Base-by-base conservation (phyloP, 2,888 invertebrate genomes). In the Tubulanus polymorphus region DNA sequence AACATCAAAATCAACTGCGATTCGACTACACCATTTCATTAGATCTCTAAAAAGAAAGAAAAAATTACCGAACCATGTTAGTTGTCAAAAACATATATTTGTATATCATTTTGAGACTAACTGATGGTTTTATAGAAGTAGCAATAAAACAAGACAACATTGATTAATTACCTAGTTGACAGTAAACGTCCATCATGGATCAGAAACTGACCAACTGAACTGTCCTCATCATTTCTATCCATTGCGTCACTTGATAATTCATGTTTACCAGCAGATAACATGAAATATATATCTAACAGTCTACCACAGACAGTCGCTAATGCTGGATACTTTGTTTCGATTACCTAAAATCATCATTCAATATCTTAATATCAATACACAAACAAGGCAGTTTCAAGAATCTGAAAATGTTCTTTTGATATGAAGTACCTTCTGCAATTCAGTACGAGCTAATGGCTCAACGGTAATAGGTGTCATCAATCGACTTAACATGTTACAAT, bases 1-100 rank as follows among this genome's bases (percentile, higher is more conserved):
- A 12, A 87, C 74, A 58, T 88, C 85, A 75, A 90, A 90, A 66
- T 87, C 86, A 15, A 85, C 80, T 12, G 86, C 84, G 3, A 91
- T 86, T 71, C 96, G 83, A 3, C 85, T 83, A 72, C 94, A 95
- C 87, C 93, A 90, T 76, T 94, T 95, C 64, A 95, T 86, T 48
- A 96, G 83, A 83, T 96, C 96, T 65, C 95, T 78, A 64, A 2
- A 62, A 63, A 49, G 41, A 32, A 47, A 37, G 50, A 20, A 51
- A 29, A 10, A 37, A 12, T 32, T n/a, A n/a, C n/a, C n/a, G n/a
- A n/a, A n/a, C n/a, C n/a, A n/a, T 18, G n/a, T 18, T 30, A n/a
- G 15, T 45, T n/a, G n/a, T n/a, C n/a, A n/a, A n/a, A n/a, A n/a
- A n/a, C n/a, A n/a, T n/a, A n/a, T n/a, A n/a, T n/a, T n/a, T n/a